Percentiles rank a stretch among this genome's conserved stretches.
Evolutionary conservation across 2,888 invertebrate species (phyloP).

Genomic region (Lycia hirtaria): DNA sequence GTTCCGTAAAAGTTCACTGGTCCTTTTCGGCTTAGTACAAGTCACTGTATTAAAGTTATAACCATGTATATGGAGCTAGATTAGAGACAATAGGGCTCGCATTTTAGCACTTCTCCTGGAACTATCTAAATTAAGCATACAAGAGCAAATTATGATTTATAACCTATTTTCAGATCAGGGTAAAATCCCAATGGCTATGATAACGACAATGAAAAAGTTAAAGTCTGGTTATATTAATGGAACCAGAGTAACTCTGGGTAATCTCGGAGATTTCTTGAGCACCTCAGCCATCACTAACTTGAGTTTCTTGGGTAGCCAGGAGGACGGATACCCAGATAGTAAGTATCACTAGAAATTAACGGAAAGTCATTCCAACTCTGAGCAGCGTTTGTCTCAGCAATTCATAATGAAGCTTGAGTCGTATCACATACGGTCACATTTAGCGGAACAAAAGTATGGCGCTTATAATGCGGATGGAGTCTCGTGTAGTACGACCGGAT

Average conservation of each 20-base stretch:
- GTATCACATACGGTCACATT: no score
- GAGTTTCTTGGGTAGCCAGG: conserved; percentile 96
- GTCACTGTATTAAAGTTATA: no score
- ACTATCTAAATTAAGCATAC: neutral
- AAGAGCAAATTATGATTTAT: neutral
- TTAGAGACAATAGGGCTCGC: neutral
- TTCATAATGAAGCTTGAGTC: no score
- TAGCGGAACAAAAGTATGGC: no score
- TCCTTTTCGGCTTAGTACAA: no score
- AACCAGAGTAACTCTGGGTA: conserved; percentile 98
- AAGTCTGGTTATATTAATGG: conserved; percentile 99
- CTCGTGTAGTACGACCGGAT: no score
- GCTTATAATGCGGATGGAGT: no score
- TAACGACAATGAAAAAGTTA: conserved; percentile 98
- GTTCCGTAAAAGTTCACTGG: no score
- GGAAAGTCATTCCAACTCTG: no score
- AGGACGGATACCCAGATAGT: conserved; percentile 96
- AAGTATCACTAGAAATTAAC: no score
- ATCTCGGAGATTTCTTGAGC: conserved; percentile 96
- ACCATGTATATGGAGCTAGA: no score
- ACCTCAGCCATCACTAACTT: conserved; percentile 99
- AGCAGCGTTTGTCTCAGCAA: no score
- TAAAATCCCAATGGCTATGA: conserved; percentile 96
- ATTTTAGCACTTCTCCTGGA: neutral
- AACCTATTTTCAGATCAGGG: conserved; percentile 90